phyloP scores from a whole-genome alignment of 2,888 invertebrate genomes.

The Syrista parreyssii region DNA sequence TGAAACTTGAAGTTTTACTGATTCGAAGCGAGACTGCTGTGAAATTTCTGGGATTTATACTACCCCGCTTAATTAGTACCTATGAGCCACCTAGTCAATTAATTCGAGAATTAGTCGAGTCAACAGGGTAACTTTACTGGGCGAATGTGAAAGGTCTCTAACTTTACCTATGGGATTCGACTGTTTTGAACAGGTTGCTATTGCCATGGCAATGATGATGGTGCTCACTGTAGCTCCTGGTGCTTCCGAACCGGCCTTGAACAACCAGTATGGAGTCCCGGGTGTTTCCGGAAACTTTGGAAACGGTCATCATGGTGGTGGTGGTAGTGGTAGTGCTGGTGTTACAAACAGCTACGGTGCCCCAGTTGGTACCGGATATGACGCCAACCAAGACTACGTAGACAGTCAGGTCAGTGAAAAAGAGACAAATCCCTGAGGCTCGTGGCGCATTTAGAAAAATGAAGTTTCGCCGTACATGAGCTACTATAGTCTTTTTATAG shows the following conservation, averaged over 20 bases:
- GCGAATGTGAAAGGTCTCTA: too few species aligned
- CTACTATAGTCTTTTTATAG: too few species aligned
- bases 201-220: constrained; percentile 45
- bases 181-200: constrained; percentile 37
- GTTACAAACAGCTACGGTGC: constrained; percentile 54
- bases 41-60: too few species aligned
- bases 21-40: too few species aligned
- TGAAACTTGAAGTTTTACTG: too few species aligned
- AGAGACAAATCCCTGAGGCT: too few species aligned
- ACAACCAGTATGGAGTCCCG: constrained; percentile 57
- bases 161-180: too few species aligned
- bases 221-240: constrained; percentile 28
- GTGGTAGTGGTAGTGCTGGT: constrained; percentile 24
- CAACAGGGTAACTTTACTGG: too few species aligned
- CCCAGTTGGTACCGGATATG: constrained; percentile 42
- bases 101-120: background rate
- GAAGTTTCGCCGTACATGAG: too few species aligned
- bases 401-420: constrained; percentile 51
- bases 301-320: constrained; percentile 36
- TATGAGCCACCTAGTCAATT: background rate
- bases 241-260: constrained; percentile 52
- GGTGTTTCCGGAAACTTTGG: constrained; percentile 55
- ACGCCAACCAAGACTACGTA: constrained; percentile 55
- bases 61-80: background rate
- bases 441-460: too few species aligned